Evolutionary conservation across 2,113 vertebrate genomes (phyloP), one percentile per base, ranked within the genome.

Genomic region (Anseranas semipalmata): DNA sequence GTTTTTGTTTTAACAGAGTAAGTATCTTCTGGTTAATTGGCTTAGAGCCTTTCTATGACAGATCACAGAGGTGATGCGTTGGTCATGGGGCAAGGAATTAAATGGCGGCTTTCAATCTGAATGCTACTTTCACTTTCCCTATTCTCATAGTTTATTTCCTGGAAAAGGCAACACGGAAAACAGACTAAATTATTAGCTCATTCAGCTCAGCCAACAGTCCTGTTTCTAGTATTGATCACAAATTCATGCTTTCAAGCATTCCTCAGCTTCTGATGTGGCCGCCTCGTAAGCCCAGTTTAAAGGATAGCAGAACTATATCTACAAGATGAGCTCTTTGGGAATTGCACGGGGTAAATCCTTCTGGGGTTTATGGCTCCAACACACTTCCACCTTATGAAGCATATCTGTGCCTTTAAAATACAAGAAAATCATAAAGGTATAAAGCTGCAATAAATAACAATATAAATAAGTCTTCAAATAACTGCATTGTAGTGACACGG

Each of bases 51-150:
- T 62, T 1, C 0, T 78, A 24, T 85, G 52, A 56, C 6, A 37
- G 35, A 68, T 72, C 45, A 72, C n/a, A 70, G 33, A 72, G 10
- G 33, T 48, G 35, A 9, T 66, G 20, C 3, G 37, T 67, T 85
- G 41, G 20, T 20, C 24, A 3, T 50, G 20, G 60, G 41, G 22
- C 45, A 62, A 39, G 68, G 55, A 84, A 35, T 66, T 74, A 48
- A 88, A 70, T 19, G 9, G 25, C n/a, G 39, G 8, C 8, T 90
- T 93, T 83, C 0, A 0, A 6, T 59, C 33, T 66, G 20, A 60
- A 20, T 55, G 27, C n/a, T 80, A 4, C 41, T 79, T 21, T 68
- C 7, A 48, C 0, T 0, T 74, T 93, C 45, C 13, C 7, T 4
- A 15, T 37, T n/a, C 55, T n/a, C 46, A 48, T 7, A 59, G 12